Conservation (phyloP, 2,797 vertebrate genomes). For the Aulostomus chinensis region DNA sequence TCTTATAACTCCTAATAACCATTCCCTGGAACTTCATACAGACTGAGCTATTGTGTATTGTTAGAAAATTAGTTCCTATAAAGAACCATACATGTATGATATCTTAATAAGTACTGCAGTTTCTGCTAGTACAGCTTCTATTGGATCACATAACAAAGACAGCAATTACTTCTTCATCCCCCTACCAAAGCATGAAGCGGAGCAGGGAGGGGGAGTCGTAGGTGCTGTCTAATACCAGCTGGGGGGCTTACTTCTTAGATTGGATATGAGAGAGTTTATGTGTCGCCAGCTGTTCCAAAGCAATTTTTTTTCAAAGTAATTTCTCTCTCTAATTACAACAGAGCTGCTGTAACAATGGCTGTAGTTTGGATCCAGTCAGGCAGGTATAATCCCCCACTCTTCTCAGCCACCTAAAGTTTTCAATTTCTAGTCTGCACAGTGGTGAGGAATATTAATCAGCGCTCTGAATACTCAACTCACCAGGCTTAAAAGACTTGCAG, state of each 20-base stretch:
- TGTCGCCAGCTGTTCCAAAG: slow-evolving; percentile 73
- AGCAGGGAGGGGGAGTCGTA: slow-evolving; percentile 11
- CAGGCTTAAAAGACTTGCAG: slow-evolving; percentile 55
- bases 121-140: slow-evolving; percentile 19
- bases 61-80: slow-evolving; percentile 9
- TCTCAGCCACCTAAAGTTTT: slow-evolving; percentile 70
- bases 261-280: slow-evolving; percentile 65
- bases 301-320: slow-evolving; percentile 77
- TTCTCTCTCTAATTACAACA: slow-evolving; percentile 81
- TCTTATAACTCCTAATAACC: slow-evolving; percentile 7
- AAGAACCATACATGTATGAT: slow-evolving; percentile 33
- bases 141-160: slow-evolving; percentile 49
- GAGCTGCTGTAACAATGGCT: slow-evolving; percentile 76
- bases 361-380: slow-evolving; percentile 78
- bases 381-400: slow-evolving; percentile 80
- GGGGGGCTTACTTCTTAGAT: slow-evolving; percentile 62
- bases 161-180: slow-evolving; percentile 49
- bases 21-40: slow-evolving; percentile 8
- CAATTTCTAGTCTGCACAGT: slow-evolving; percentile 69
- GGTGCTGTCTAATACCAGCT: slow-evolving; percentile 43
- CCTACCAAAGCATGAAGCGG: slow-evolving; percentile 17
- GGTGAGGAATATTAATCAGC: slow-evolving; percentile 76
- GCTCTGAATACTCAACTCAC: slow-evolving; percentile 58
- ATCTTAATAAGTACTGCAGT: slow-evolving; percentile 31
- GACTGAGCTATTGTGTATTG: not conserved